A percentile compares a stretch with the other conserved stretches of the same genome.
These are phyloP conservation scores for Calephelis nemesis DNA, from an alignment of 1,140 invertebrate genomes.

Conservation along the genomic window DNA sequence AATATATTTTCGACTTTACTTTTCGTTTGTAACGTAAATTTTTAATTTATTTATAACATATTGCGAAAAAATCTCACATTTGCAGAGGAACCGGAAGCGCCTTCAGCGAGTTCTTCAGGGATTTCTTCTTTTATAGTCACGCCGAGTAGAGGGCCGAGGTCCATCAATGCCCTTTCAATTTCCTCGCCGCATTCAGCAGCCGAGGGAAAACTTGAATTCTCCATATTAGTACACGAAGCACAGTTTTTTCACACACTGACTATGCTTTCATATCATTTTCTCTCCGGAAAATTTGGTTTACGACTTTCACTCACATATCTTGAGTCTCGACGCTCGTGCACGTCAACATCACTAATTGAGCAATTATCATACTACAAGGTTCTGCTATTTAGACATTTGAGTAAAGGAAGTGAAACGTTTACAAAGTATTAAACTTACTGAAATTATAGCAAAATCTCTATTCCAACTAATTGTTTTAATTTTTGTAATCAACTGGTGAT, in stretches of 20 bases:
- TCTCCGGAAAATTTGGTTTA: constrained; percentile 36
- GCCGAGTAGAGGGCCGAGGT: constrained; percentile 69
- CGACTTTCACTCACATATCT: constrained; percentile 64
- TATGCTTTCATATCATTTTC: constrained; percentile 45
- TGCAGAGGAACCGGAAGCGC: constrained; percentile 28
- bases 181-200: constrained; percentile 66
- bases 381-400: constrained; percentile 28
- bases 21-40: background rate
- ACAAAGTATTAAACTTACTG: background rate
- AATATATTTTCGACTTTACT: no score
- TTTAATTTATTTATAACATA: background rate
- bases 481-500: constrained; percentile 19
- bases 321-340: constrained; percentile 43
- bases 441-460: background rate
- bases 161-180: constrained; percentile 71
- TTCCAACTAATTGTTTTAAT: constrained; percentile 6
- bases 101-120: constrained; percentile 52
- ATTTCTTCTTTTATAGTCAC: constrained; percentile 73
- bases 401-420: no score
- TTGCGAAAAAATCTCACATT: constrained; percentile 34
- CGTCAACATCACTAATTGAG: constrained; percentile 57
- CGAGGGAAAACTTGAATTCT: constrained; percentile 59
- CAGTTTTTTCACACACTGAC: constrained; percentile 34
- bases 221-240: constrained; percentile 42
- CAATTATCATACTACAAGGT: constrained; percentile 44